phyloP scores from a whole-genome alignment of 2,797 vertebrate species.

The Lemur catta region DNA sequence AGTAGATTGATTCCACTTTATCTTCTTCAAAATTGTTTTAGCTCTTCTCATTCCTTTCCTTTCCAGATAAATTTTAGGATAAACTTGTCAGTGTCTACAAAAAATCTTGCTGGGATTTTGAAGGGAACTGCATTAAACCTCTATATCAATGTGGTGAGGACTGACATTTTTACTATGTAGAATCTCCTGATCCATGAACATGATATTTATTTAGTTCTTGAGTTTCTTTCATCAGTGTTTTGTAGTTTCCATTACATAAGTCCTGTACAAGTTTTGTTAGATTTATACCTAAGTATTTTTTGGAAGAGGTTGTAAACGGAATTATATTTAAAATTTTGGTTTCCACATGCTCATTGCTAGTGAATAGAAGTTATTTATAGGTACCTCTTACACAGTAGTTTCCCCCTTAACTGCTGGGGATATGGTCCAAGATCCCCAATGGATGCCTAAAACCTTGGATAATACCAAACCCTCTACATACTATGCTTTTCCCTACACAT shows the following conservation, averaged over 20 bases:
- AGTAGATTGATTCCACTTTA: neutral
- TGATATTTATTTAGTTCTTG: neutral
- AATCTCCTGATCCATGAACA: neutral
- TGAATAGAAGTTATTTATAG: neutral
- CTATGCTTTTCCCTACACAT: too few species aligned
- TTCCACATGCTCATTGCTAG: neutral
- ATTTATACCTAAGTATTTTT: neutral
- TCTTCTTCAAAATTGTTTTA: neutral
- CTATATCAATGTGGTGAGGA: neutral
- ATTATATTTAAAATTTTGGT: neutral
- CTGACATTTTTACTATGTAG: neutral
- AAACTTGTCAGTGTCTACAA: neutral
- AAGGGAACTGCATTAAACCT: neutral
- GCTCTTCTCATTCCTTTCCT: neutral
- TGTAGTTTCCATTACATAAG: neutral
- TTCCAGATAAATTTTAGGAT: neutral
- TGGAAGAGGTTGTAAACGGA: neutral
- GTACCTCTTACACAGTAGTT: neutral
- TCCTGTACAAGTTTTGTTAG: neutral
- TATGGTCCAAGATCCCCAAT: neutral
- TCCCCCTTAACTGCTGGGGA: too few species aligned
- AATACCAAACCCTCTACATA: neutral
- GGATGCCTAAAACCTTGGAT: neutral
- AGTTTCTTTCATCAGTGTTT: neutral
- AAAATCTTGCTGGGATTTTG: neutral